These are phyloP conservation scores for Rhinolophus sinicus DNA, from an alignment of 2,113 vertebrate species.

Conservation along the genomic window DNA sequence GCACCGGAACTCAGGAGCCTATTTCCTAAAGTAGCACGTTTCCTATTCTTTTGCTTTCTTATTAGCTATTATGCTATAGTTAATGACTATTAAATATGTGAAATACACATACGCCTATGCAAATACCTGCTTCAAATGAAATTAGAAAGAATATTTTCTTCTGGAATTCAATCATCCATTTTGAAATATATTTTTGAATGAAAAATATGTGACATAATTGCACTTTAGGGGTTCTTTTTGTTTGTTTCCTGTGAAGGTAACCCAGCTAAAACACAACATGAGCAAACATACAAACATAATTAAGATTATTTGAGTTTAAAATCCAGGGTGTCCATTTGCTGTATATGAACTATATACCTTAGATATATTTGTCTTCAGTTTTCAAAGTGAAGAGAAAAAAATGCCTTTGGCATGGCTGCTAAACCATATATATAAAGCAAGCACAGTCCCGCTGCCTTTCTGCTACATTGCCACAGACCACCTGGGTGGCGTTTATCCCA, in stretches of 20 bases:
- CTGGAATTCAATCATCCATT: not conserved
- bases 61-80: not conserved
- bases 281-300: slow-evolving; percentile 35
- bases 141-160: not conserved
- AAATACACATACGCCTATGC: not conserved
- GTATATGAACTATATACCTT: slow-evolving; percentile 36
- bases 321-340: not conserved
- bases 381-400: slow-evolving; percentile 62
- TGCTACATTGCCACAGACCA: slow-evolving; percentile 56
- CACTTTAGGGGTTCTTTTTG: not conserved
- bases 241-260: not conserved
- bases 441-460: slow-evolving; percentile 57
- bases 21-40: not conserved
- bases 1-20: not conserved
- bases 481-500: slow-evolving; percentile 60
- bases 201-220: not conserved
- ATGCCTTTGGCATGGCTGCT: slow-evolving; percentile 40
- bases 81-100: not conserved
- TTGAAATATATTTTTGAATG: slow-evolving; percentile 15
- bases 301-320: slow-evolving; percentile 25
- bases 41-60: not conserved
- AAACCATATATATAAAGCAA: slow-evolving; percentile 26
- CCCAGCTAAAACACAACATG: not conserved
- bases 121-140: not conserved
- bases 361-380: slow-evolving; percentile 35